These are phyloP conservation scores for Perizoma affinitatum DNA, from an alignment of 2,888 invertebrate genomes.

Conservation along the genomic window DNA sequence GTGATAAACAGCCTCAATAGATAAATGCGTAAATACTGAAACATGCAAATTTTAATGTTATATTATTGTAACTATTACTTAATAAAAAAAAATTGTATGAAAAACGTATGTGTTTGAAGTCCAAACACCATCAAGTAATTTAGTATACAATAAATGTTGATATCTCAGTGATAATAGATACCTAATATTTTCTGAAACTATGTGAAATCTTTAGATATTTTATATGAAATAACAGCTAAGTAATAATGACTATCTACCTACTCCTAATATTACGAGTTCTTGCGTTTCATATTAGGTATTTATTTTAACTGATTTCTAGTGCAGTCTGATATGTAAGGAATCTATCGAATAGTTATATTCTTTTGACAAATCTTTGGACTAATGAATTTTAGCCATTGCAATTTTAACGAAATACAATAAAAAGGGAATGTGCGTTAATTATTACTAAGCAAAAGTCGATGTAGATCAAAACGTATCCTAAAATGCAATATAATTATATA, in stretches of 20 bases:
- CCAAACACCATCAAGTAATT: too few species aligned
- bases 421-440: constrained; percentile 70
- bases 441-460: constrained; percentile 38
- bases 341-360: constrained; percentile 27
- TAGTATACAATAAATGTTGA: background rate
- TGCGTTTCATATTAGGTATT: constrained; percentile 1
- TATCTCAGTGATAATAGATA: background rate
- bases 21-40: constrained; percentile 81
- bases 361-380: constrained; percentile 74
- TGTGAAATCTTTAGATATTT: constrained; percentile 3
- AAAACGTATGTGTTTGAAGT: too few species aligned
- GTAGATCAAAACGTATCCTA: constrained; percentile 37
- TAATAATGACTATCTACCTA: constrained; percentile 24
- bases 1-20: constrained; percentile 67
- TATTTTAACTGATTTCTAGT: constrained; percentile 3
- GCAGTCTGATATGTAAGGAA: constrained; percentile 33
- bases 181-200: constrained; percentile 6
- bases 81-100: too few species aligned
- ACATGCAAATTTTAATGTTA: constrained; percentile 27
- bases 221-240: constrained; percentile 11
- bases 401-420: constrained; percentile 52
- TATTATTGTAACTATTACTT: constrained; percentile 13
- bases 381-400: constrained; percentile 56
- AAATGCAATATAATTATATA: constrained; percentile 62
- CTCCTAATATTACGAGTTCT: constrained; percentile 7